These are phyloP conservation scores for Chironomus tentans DNA, from an alignment of 2,888 invertebrate species.

Conservation along the genomic window DNA sequence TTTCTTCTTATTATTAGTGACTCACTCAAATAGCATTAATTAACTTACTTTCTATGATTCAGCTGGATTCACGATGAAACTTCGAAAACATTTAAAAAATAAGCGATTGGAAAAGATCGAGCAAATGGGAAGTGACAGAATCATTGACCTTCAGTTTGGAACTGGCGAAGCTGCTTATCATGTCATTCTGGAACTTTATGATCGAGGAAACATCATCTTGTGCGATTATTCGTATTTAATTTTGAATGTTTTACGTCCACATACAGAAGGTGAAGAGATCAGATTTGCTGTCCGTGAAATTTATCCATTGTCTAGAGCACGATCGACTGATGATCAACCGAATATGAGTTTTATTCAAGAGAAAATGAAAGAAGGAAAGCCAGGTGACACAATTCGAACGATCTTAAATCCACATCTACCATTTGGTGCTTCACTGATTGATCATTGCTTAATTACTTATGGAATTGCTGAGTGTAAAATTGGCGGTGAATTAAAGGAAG, in stretches of 20 bases:
- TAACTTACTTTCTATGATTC: too few species aligned
- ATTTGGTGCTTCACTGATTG: slow-evolving; percentile 85
- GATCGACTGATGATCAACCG: slow-evolving; percentile 50
- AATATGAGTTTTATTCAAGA: slow-evolving; percentile 48
- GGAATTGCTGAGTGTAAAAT: slow-evolving; percentile 56
- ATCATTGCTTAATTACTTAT: slow-evolving; percentile 70
- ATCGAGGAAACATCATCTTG: slow-evolving; percentile 89
- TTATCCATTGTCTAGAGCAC: slow-evolving; percentile 74
- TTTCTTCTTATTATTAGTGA: too few species aligned
- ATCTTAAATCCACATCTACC: slow-evolving; percentile 71
- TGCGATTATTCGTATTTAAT: slow-evolving; percentile 87
- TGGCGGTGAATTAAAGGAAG: slow-evolving; percentile 2
- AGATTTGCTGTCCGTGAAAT: slow-evolving; percentile 86
- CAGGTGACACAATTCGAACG: slow-evolving; percentile 71
- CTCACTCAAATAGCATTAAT: too few species aligned
- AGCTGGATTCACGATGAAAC: slow-evolving; percentile 96
- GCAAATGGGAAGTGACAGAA: slow-evolving; percentile 88
- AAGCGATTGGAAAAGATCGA: slow-evolving; percentile 78
- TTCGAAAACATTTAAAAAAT: slow-evolving; percentile 93
- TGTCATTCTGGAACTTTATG: slow-evolving; percentile 89
- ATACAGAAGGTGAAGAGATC: slow-evolving; percentile 82
- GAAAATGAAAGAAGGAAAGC: slow-evolving; percentile 53
- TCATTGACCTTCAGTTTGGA: slow-evolving; percentile 93
- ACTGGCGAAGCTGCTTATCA: slow-evolving; percentile 89
- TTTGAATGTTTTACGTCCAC: slow-evolving; percentile 83